Conservation (phyloP, 92 coral and sea anemone genomes). For the Zoanthus sociatus region DNA sequence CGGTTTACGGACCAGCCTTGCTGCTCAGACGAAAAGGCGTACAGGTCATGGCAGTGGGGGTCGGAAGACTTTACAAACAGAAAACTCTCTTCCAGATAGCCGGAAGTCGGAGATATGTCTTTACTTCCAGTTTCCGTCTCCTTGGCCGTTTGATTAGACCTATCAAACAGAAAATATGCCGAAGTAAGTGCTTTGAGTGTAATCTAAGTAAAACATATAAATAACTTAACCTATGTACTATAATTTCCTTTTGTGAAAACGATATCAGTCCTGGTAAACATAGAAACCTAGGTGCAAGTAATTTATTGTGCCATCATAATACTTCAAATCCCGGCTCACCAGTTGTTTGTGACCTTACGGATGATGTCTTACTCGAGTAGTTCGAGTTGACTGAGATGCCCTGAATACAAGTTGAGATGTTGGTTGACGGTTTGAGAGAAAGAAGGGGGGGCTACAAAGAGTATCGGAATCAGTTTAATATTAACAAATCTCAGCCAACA, state of each 20-base stretch:
- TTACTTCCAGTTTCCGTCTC: constrained; percentile 69
- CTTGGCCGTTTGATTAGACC: constrained; percentile 65
- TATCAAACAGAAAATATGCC: constrained; percentile 73
- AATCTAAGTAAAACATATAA: background rate
- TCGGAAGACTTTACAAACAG: constrained; percentile 66
- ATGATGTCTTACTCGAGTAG: too few relatives aligned
- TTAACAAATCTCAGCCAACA: too few relatives aligned
- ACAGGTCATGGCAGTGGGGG: constrained; percentile 78
- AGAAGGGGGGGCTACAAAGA: too few relatives aligned
- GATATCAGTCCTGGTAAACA: background rate
- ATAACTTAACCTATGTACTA: background rate
- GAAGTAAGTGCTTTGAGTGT: constrained; percentile 37
- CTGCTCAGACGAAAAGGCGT: constrained; percentile 65
- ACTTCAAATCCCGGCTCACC: too few relatives aligned
- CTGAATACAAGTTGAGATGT: too few relatives aligned
- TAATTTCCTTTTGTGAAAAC: background rate
- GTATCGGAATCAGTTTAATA: too few relatives aligned
- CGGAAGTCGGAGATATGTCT: constrained; percentile 68
- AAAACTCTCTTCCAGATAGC: constrained; percentile 77
- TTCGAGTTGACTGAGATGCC: too few relatives aligned
- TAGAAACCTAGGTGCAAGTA: too few relatives aligned
- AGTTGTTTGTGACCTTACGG: too few relatives aligned
- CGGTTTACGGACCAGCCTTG: constrained; percentile 70
- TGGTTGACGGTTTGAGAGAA: too few relatives aligned
- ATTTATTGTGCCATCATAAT: too few relatives aligned